Evolutionary conservation across 2,113 vertebrate genomes (phyloP), one percentile per base, ranked within the genome.

Genomic region (Dromiciops gliroides): DNA sequence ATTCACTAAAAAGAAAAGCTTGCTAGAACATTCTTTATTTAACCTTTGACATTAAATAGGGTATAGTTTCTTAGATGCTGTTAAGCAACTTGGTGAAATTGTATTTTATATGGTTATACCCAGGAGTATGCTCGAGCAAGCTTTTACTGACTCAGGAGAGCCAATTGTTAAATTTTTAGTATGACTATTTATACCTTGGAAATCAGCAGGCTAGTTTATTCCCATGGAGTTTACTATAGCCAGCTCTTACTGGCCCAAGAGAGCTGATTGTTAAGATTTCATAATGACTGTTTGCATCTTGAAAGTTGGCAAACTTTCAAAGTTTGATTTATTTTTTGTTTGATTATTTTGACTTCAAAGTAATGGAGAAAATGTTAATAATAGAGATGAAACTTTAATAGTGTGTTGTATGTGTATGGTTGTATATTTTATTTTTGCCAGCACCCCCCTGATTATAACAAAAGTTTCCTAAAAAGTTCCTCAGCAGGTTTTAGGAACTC

Each of bases 1-100:
- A 47, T n/a, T n/a, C n/a, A n/a, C 25, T 91, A 94, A 90, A 94
- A 6, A 92, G 51, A 51, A 94, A 96, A 93, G 9, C 50, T 1
- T 24, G 89, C 48, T 7, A 44, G 67, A n/a, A 44, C 19, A 44
- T 91, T 90, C 10, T 51, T 28, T 67, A 31, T 94, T 75, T 92
- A 90, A 91, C 91, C 37, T 91, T 93, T 93, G 44, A 24, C 90
- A 89, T 92, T 60, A 31, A 26, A 96, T 49, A 91, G 88, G 89
- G 24, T 93, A 10, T 89, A 52, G 90, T 94, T 91, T 89, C 44
- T 49, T 95, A 37, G 37, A 49, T 95, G 2, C 91, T 93, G 47
- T 37, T 67, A 67, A 24, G 52, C 31, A 93, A 91, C n/a, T 53
- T 48, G 3, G 51, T 56, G 50, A 8, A 90, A 51, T 60, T 56